Percentiles rank a stretch among this genome's conserved stretches.
phyloP scores from a whole-genome alignment of 1,140 invertebrate species.

The Chlorops oryzae region DNA sequence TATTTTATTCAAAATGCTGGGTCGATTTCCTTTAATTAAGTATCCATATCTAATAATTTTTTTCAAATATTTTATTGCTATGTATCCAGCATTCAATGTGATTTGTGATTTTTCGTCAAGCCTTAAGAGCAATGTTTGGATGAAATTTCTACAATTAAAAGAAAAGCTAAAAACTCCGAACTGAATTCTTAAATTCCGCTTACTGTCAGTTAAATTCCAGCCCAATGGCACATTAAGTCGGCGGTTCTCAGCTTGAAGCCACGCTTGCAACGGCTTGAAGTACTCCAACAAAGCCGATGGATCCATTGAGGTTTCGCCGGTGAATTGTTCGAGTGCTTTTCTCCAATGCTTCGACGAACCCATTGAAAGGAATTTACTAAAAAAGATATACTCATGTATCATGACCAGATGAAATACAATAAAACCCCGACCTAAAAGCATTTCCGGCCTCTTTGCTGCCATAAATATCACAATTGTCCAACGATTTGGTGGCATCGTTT shows the following conservation, averaged over 20 bases:
- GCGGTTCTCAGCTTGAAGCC: slow-evolving; percentile 43
- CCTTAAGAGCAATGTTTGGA: not conserved
- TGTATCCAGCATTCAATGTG: no score
- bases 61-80: no score
- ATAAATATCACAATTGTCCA: slow-evolving; percentile 59
- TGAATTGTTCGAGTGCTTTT: slow-evolving; percentile 53
- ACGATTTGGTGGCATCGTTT: slow-evolving; percentile 37
- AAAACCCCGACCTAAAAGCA: slow-evolving; percentile 23
- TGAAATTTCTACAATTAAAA: slow-evolving; percentile 6
- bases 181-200: slow-evolving; percentile 16
- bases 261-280: slow-evolving; percentile 45
- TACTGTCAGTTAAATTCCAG: slow-evolving; percentile 36
- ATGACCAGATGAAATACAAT: no score
- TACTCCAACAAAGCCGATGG: slow-evolving; percentile 45
- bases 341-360: slow-evolving; percentile 57
- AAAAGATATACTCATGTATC: no score
- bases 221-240: slow-evolving; percentile 34
- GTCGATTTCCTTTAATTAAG: no score
- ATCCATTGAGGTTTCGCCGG: slow-evolving; percentile 52
- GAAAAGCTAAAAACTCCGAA: not conserved
- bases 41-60: no score
- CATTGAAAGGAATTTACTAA: slow-evolving; percentile 29
- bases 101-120: no score
- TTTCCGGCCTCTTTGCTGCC: slow-evolving; percentile 49
- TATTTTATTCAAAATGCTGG: no score